Evolutionary conservation across 2,797 vertebrate species (phyloP).

Genomic region (Spondyliosoma cantharus): DNA sequence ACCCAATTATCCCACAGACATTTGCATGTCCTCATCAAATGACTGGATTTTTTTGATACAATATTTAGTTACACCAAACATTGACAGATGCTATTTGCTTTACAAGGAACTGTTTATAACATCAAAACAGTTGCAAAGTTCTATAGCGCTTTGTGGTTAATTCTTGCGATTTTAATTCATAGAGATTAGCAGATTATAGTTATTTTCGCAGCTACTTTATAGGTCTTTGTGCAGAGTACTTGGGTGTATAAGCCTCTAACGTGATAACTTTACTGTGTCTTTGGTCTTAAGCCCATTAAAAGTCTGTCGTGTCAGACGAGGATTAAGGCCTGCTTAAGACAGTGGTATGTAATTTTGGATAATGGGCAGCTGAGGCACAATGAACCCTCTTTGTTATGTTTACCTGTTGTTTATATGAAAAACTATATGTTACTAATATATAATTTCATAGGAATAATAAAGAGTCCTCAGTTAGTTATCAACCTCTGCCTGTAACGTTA

Average conservation of each 20-base stretch:
- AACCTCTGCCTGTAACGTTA: background rate
- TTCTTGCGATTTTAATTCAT: constrained; percentile 63
- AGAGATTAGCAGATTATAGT: constrained; percentile 72
- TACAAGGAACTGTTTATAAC: background rate
- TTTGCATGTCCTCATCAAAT: constrained; percentile 16
- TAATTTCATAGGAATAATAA: constrained; percentile 12
- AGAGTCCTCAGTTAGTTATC: background rate
- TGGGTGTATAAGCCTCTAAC: constrained; percentile 80
- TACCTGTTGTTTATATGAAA: constrained; percentile 26
- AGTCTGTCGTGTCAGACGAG: constrained; percentile 85
- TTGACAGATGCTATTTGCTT: background rate
- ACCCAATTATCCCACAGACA: background rate
- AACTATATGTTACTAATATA: background rate
- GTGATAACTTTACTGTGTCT: constrained; percentile 83
- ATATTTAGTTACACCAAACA: background rate
- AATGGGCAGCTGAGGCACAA: constrained; percentile 54
- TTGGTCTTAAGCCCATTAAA: constrained; percentile 86
- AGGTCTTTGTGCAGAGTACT: constrained; percentile 79
- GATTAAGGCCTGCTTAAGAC: constrained; percentile 81
- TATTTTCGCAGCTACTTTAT: constrained; percentile 78
- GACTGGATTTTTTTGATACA: too few relatives aligned
- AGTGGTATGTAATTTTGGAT: constrained; percentile 67
- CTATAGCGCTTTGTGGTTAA: constrained; percentile 45
- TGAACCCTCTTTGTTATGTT: constrained; percentile 31
- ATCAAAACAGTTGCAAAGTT: constrained; percentile 22